Evolutionary conservation across 2,113 vertebrate genomes (phyloP).

Genomic region (Chlorodrepanis virens): DNA sequence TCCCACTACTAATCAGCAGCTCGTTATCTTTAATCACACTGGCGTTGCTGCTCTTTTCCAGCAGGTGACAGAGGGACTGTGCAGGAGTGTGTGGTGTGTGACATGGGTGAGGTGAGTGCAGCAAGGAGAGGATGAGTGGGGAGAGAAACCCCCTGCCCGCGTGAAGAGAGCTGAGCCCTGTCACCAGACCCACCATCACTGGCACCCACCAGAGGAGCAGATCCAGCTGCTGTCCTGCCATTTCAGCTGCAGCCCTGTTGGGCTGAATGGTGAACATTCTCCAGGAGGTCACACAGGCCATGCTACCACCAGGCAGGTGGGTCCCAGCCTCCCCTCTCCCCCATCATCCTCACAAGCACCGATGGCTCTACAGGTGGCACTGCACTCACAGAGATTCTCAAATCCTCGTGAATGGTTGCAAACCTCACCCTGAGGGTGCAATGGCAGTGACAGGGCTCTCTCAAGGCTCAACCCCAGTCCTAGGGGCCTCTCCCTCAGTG

Average conservation of each 20-base stretch:
- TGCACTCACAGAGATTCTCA: background rate
- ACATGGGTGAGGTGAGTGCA: background rate
- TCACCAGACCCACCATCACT: accelerated
- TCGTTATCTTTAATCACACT: constrained; percentile 53
- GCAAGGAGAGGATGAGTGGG: too few relatives aligned
- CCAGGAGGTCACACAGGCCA: accelerated
- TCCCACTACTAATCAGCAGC: constrained; percentile 46
- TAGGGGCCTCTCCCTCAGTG: background rate
- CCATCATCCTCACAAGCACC: background rate
- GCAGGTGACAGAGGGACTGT: accelerated
- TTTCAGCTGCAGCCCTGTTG: background rate
- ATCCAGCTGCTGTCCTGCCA: background rate
- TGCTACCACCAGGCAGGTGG: background rate
- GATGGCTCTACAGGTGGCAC: accelerated
- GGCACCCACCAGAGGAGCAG: background rate
- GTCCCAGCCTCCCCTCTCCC: background rate
- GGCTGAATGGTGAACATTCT: accelerated
- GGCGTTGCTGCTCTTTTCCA: background rate
- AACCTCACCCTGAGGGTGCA: background rate
- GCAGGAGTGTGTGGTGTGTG: accelerated
- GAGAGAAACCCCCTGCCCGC: accelerated
- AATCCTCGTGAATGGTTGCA: background rate
- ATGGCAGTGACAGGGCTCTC: accelerated
- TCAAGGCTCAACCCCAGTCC: background rate
- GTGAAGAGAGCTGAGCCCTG: background rate